Evolutionary conservation across 2,797 vertebrate genomes (phyloP), one percentile per base, ranked within the genome.

Genomic region (Fundulus diaphanus): DNA sequence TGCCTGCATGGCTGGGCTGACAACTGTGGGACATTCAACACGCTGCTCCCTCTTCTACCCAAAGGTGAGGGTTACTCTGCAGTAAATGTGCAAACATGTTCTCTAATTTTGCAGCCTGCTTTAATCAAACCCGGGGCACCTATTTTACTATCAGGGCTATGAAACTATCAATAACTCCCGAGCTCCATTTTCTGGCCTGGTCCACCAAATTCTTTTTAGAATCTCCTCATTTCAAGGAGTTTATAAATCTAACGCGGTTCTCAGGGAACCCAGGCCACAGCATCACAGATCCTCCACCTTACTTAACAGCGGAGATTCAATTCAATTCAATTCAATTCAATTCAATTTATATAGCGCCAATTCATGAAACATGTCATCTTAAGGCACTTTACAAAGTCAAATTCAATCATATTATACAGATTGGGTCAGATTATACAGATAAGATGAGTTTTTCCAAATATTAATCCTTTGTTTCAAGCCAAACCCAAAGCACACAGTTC

Each of bases 1-100:
- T 96, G 96, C 79, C 88, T 97, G 77, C 95, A 96, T 0, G 95
- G 96, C 63, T 97, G 96, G 95, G 82, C 95, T 42, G 96, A 96
- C 85, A 96, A 96, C 72, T 92, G 94, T 29, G 96, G 95, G 3
- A 87, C 95, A 13, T 97, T 97, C 18, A 85, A 95, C 76, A 93
- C 66, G 15, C 91, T 97, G 27, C 91, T 96, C 74, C 96, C 96
- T 2, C 92, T 95, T 61, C 90, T 97, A 3, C 95, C 94, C 0
- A 89, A 92, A 93, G 95, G 95, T 95, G 74, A 81, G 24, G 12
- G 2, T 12, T 24, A 40, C 16, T 13, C 37, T 35, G 13, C 7
- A 2, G 42, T 65, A 12, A 35, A 29, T 24, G 0, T 6, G 7
- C 13, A 12, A 35, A 68, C 5, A 29, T 51, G 51, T 31, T 72